Conservation (phyloP, 2,888 invertebrate species). For the Gryllus longicercus region DNA sequence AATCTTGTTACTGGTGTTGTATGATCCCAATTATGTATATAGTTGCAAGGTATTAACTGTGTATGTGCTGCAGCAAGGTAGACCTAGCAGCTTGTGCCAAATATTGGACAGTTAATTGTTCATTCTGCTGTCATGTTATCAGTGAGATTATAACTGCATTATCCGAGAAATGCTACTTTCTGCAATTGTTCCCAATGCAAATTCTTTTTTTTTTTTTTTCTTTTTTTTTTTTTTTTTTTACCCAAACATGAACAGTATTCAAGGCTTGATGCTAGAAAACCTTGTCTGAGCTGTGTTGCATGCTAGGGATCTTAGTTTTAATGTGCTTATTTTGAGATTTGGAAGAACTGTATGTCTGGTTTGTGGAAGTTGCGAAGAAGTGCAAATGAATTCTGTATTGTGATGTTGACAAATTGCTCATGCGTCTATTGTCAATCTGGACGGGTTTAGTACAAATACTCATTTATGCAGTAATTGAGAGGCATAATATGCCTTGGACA, state of each 20-base stretch:
- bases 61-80: not conserved
- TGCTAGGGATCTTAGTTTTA: not conserved
- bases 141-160: too few species aligned
- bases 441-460: not conserved
- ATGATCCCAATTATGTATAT: not conserved
- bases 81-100: not conserved
- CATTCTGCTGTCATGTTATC: not conserved
- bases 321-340: not conserved
- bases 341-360: not conserved
- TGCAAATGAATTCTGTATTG: slow-evolving; percentile 2
- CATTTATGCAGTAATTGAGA: not conserved
- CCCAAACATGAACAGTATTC: not conserved
- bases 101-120: too few species aligned
- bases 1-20: not conserved
- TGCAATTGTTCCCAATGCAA: too few species aligned
- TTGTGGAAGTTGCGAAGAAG: not conserved
- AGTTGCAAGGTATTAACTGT: not conserved
- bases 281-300: not conserved
- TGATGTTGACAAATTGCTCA: slow-evolving; percentile 9
- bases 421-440: not conserved
- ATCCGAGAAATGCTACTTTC: too few species aligned
- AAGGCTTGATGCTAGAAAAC: not conserved
- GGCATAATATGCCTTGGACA: not conserved
- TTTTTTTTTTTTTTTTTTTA: not conserved
- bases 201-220: too few species aligned